Percentiles rank a stretch among this genome's conserved stretches.
Conservation (phyloP, 2,113 vertebrate species). For the Tychaedon coryphoeus region DNA sequence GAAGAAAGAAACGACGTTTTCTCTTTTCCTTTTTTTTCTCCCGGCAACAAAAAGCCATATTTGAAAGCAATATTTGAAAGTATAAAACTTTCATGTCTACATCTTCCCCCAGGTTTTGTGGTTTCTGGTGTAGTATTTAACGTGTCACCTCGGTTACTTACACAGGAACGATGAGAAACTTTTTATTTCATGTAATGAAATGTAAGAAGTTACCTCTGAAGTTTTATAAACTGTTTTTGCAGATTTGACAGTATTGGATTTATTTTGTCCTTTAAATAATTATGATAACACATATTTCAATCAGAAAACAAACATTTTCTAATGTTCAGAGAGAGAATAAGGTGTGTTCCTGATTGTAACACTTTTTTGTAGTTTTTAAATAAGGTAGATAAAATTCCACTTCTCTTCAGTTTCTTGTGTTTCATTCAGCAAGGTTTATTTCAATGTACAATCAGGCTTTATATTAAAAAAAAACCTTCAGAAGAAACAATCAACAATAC, state of each 20-base stretch:
- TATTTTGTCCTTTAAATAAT: neutral
- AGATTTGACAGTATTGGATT: neutral
- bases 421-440: neutral
- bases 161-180: neutral
- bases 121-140: neutral
- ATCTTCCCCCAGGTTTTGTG: neutral
- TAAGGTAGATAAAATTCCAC: neutral
- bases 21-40: rapidly evolving
- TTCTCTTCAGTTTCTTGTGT: neutral
- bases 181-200: neutral
- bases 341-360: neutral
- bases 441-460: neutral
- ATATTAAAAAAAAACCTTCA: neutral
- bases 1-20: neutral
- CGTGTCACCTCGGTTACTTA: neutral
- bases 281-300: neutral
- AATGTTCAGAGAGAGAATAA: neutral
- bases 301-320: neutral
- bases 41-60: neutral
- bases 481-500: neutral
- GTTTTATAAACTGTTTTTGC: neutral
- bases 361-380: neutral
- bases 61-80: neutral
- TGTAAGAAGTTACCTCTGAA: neutral
- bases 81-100: neutral